These are phyloP conservation scores for Platyrinchus mystaceus DNA, from an alignment of 2,797 vertebrate species.

Conservation along the genomic window DNA sequence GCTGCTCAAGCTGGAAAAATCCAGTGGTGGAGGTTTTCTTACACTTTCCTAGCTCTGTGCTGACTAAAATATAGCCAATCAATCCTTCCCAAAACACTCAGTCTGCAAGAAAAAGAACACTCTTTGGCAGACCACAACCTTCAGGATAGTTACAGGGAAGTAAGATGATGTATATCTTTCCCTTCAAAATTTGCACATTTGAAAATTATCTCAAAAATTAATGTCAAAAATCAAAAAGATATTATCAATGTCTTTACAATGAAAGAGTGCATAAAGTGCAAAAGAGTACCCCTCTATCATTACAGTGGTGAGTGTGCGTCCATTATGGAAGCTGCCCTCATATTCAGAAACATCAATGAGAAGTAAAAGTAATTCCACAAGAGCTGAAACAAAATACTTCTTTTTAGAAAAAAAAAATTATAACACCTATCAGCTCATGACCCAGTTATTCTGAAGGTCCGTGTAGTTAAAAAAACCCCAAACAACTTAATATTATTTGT, in stretches of 20 bases:
- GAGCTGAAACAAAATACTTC: neutral
- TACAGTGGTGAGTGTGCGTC: neutral
- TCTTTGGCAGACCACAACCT: neutral
- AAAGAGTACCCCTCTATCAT: neutral
- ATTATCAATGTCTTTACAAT: neutral
- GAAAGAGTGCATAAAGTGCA: neutral
- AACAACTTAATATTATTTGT: neutral
- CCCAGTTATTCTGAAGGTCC: neutral
- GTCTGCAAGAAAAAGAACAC: neutral
- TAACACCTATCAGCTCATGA: neutral
- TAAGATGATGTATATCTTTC: neutral
- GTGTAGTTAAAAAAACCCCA: neutral
- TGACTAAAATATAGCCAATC: neutral
- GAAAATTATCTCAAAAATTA: neutral
- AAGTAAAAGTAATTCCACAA: neutral
- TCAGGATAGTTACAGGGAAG: neutral
- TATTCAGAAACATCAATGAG: neutral
- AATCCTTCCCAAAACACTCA: neutral
- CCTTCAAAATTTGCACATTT: neutral
- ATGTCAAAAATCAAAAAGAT: neutral
- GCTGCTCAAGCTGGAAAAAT: neutral
- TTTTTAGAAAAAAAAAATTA: neutral
- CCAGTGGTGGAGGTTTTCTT: neutral
- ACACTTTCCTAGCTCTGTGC: neutral
- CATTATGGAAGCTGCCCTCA: neutral